phyloP scores from a whole-genome alignment of 2,113 vertebrate genomes.

The Acanthochromis polyacanthus region DNA sequence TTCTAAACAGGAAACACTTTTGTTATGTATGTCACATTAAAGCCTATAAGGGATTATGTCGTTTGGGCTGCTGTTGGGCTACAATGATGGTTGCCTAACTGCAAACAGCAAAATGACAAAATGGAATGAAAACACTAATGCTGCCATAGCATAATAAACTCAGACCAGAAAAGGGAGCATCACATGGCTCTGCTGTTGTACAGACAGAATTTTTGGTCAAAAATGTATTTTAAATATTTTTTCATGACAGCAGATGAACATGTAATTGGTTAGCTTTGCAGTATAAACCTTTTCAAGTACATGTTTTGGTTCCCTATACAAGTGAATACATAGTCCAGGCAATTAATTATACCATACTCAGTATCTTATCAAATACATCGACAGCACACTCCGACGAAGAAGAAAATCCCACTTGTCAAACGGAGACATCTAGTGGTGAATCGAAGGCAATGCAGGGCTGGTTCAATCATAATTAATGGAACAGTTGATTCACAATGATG shows the following conservation, averaged over 20 bases:
- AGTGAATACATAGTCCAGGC: too few species aligned
- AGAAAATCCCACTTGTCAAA: constrained; percentile 45
- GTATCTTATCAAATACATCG: background rate
- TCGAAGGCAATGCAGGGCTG: background rate
- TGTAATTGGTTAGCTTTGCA: background rate
- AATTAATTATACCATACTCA: background rate
- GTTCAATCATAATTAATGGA: background rate
- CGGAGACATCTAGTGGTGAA: constrained; percentile 76
- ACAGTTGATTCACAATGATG: too few species aligned
- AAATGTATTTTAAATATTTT: background rate
- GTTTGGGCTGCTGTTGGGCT: too few species aligned
- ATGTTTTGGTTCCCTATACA: too few species aligned
- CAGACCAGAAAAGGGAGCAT: background rate
- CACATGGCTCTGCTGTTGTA: background rate
- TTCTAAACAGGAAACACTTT: too few species aligned
- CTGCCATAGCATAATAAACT: background rate
- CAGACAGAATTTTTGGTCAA: background rate
- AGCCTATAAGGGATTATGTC: too few species aligned
- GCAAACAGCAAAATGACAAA: too few species aligned
- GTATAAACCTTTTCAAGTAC: background rate
- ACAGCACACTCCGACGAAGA: background rate
- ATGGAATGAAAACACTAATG: background rate
- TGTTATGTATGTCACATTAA: too few species aligned
- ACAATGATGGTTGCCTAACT: too few species aligned
- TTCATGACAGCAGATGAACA: background rate